phyloP scores from a whole-genome alignment of 2,113 vertebrate species.

The Hiodon tergisus region DNA sequence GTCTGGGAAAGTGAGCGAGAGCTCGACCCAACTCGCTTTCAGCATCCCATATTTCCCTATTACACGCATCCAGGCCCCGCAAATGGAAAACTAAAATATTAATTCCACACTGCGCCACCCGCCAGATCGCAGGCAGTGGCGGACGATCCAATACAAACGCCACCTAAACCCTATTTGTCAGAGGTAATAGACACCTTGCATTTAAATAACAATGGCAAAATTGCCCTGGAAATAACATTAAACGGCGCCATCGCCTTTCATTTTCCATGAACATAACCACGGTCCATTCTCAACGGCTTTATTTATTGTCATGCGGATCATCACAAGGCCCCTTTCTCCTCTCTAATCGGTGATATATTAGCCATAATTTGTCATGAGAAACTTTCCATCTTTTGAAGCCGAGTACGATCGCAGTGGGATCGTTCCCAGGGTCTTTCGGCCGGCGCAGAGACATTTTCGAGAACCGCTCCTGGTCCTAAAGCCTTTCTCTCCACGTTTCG shows the following conservation, averaged over 20 bases:
- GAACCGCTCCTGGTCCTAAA: slow-evolving; percentile 36
- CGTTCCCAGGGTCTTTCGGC: slow-evolving; percentile 63
- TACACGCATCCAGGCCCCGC: slow-evolving; percentile 40
- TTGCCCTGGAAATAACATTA: slow-evolving; percentile 46
- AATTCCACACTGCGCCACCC: slow-evolving; percentile 47
- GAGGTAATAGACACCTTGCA: slow-evolving; percentile 49
- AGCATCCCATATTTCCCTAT: slow-evolving; percentile 43
- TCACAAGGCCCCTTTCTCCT: slow-evolving; percentile 40
- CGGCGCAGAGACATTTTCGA: slow-evolving; percentile 36
- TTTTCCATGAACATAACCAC: slow-evolving; percentile 50
- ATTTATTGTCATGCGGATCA: slow-evolving; percentile 56
- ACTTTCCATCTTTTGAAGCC: slow-evolving; percentile 54
- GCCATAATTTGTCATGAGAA: slow-evolving; percentile 52
- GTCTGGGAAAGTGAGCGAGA: neutral
- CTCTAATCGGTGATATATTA: slow-evolving; percentile 57
- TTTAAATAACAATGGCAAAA: slow-evolving; percentile 36
- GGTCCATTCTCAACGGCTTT: slow-evolving; percentile 45
- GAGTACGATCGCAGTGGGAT: slow-evolving; percentile 49
- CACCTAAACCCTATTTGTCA: slow-evolving; percentile 46
- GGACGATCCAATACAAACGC: slow-evolving; percentile 41
- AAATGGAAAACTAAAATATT: slow-evolving; percentile 61
- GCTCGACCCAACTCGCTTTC: slow-evolving; percentile 21
- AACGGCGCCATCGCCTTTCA: slow-evolving; percentile 36
- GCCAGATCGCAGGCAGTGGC: slow-evolving; percentile 40
- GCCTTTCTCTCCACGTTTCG: slow-evolving; percentile 54